Conservation (phyloP, 2,888 invertebrate genomes). For the Ferdinandea cuprea region DNA sequence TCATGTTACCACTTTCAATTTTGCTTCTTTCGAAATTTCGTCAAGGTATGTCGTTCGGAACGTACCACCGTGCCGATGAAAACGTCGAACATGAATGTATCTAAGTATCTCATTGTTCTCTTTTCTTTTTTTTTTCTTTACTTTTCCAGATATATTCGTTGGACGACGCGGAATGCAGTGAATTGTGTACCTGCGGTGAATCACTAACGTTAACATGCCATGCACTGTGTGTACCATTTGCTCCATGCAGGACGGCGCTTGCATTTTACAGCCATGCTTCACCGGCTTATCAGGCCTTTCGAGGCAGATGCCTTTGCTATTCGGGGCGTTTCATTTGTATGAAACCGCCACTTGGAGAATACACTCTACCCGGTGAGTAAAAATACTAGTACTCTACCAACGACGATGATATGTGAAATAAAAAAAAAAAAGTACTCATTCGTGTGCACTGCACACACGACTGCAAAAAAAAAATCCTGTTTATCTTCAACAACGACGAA, state of each 20-base stretch:
- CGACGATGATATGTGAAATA: conserved; percentile 6
- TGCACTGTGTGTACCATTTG: conserved; percentile 93
- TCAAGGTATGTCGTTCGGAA: not conserved
- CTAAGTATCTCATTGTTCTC: conserved; percentile 62
- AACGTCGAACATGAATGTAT: conserved; percentile 58
- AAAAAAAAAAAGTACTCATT: conserved; percentile 15
- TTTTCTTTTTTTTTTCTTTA: conserved; percentile 29
- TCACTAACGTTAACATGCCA: conserved; percentile 91
- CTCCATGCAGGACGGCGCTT: conserved; percentile 93
- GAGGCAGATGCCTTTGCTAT: conserved; percentile 95
- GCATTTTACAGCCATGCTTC: conserved; percentile 96
- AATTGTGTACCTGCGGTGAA: conserved; percentile 93
- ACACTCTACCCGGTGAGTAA: conserved; percentile 81
- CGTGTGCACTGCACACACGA: conserved; percentile 24
- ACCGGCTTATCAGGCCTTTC: conserved; percentile 94
- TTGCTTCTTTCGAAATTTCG: conserved; percentile 29
- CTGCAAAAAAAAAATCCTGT: conserved; percentile 29
- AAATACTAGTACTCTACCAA: conserved; percentile 1
- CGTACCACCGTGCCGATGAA: conserved; percentile 12
- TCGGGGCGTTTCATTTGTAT: conserved; percentile 96
- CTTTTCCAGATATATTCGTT: conserved; percentile 83
- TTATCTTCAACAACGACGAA: conserved; percentile 65
- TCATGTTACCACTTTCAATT: conserved; percentile 63
- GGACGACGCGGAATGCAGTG: conserved; percentile 94
- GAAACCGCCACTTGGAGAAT: conserved; percentile 89